Evolutionary conservation across 2,888 invertebrate genomes (phyloP).

Genomic region (Malthinus seriepunctatus): DNA sequence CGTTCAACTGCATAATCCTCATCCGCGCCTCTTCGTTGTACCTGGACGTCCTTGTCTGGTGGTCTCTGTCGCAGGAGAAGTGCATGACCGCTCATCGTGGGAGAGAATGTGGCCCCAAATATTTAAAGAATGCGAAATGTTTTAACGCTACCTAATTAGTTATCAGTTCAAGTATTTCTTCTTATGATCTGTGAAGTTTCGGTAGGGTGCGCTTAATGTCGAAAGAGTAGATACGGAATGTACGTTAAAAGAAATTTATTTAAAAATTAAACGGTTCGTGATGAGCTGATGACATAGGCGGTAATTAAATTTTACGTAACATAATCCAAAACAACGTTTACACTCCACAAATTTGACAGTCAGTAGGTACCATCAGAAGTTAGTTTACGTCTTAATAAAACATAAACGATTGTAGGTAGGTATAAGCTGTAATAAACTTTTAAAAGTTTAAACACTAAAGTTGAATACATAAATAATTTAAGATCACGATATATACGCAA

Average conservation of each 20-base stretch:
- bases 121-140: conserved; percentile 53
- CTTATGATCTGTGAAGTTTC: conserved; percentile 5
- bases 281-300: background rate
- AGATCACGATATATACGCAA: conserved; percentile 15
- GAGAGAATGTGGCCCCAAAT: conserved; percentile 51
- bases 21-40: conserved; percentile 32
- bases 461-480: background rate
- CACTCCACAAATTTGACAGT: too few species aligned
- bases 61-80: conserved; percentile 40
- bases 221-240: background rate
- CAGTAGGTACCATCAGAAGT: too few species aligned
- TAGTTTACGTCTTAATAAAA: background rate
- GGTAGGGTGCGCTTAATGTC: background rate
- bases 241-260: background rate
- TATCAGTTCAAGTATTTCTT: conserved; percentile 14
- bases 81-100: conserved; percentile 53
- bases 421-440: background rate
- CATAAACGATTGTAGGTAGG: background rate
- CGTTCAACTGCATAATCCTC: conserved; percentile 27
- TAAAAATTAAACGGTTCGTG: background rate
- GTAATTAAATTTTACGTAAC: background rate
- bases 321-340: too few species aligned
- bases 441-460: conserved; percentile 20
- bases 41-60: conserved; percentile 30
- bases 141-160: conserved; percentile 53